Evolutionary conservation across 2,888 invertebrate genomes (phyloP), one percentile per base, ranked within the genome.

Genomic region (Microchrysa polita): DNA sequence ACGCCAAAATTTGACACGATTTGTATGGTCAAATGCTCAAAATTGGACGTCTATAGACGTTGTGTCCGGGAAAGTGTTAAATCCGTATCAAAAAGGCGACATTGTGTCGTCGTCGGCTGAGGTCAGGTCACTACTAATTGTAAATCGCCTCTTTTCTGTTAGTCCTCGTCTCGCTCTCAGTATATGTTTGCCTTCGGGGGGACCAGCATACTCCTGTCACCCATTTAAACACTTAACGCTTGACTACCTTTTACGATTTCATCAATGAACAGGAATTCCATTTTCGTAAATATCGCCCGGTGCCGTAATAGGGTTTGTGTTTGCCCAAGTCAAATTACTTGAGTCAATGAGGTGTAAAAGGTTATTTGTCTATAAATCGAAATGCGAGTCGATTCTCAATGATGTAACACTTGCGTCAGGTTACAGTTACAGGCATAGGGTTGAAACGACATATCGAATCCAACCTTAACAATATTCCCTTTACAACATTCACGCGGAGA

Each of bases 301-400:
- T n/a, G n/a, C n/a, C 48, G 52, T 67, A 60, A 60, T 60, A 60
- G 27, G 27, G 48, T 48, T 22, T 67, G 52, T 48, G 65, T 67
- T 67, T 67, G 48, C 65, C 48, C 48, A 48, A 44, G 65, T 67
- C 52, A 67, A 67, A 67, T 67, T 67, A 67, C 65, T 67, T 14
- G 52, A 67, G 65, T 67, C 44, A 67, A 67, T 67, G 65, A 67
- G 48, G 65, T 67, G 65, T 48, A 67, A 67, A 34, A 67, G 52
- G 65, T 67, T 67, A 48, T 67, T 44, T 67, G 48, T 67, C 44
- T 67, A 67, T 52, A 67, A 23, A 67, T 48, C 52, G 65, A 67
- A 22, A 9, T 14, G n/a, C n/a, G 34, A 44, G 63, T 7, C 40
- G 60, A 12, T 23, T 20, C 23, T 22, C 20, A 22, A 48, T 44